These are phyloP conservation scores for Cliona cf. orientalis DNA, from an alignment of 37 sponge, comb jelly and placozoan genomes.

Conservation along the genomic window DNA sequence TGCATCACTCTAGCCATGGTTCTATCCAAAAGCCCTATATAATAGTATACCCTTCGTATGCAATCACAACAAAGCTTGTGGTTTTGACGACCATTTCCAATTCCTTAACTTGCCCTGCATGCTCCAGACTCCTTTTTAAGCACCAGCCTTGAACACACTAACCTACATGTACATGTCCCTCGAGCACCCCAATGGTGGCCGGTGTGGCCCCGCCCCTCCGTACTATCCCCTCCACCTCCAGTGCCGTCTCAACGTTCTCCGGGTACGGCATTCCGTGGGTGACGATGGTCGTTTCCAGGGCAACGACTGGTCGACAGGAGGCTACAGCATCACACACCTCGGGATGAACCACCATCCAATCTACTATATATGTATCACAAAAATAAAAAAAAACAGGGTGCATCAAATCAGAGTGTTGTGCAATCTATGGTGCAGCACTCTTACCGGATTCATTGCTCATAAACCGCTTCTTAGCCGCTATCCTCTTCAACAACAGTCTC, in stretches of 20 bases:
- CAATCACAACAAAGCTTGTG: not conserved
- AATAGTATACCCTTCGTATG: not conserved
- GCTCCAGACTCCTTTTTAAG: no score
- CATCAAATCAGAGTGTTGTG: no score
- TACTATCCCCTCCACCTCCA: conserved; percentile 69
- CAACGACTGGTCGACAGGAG: conserved; percentile 74
- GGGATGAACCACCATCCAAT: conserved; percentile 19
- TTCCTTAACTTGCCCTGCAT: not conserved
- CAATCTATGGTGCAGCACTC: no score
- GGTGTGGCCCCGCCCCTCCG: conserved; percentile 71
- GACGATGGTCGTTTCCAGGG: conserved; percentile 95
- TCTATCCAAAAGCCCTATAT: not conserved
- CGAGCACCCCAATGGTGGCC: conserved; percentile 91
- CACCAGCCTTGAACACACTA: not conserved
- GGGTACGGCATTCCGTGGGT: conserved; percentile 98
- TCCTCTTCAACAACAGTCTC: no score
- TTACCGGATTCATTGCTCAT: no score
- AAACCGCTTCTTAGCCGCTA: no score
- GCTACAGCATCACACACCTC: conserved; percentile 74
- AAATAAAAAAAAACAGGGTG: no score
- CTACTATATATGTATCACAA: not conserved
- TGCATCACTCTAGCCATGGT: no score
- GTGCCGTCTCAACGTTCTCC: conserved; percentile 75
- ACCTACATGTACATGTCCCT: conserved; percentile 81
- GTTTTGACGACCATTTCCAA: not conserved